Evolutionary conservation across 1,140 invertebrate species (phyloP).

Genomic region (Amphibalanus amphitrite): DNA sequence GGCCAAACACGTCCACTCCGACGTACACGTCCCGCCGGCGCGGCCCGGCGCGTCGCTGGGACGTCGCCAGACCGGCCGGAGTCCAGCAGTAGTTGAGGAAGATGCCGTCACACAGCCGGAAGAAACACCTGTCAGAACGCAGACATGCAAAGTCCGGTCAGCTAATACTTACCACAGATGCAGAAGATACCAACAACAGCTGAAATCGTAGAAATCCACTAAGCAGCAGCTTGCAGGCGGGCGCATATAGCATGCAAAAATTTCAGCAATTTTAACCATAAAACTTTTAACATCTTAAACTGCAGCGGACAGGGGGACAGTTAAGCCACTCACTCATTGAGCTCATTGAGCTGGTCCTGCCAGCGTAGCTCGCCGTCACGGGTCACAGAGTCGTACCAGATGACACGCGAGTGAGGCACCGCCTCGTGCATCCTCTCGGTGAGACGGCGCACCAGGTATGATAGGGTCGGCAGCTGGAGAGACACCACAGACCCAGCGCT

Average conservation of each 20-base stretch:
- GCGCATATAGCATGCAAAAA: too few species aligned
- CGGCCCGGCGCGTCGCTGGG: constrained; percentile 28
- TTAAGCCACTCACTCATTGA: constrained; percentile 40
- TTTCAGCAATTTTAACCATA: too few species aligned
- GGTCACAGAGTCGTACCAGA: constrained; percentile 74
- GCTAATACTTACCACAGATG: too few species aligned
- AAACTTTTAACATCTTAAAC: too few species aligned
- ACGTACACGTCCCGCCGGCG: constrained; percentile 54
- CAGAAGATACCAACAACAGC: too few species aligned
- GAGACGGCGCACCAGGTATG: constrained; percentile 48
- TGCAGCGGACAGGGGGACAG: too few species aligned
- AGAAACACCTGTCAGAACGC: constrained; percentile 75
- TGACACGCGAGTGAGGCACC: constrained; percentile 33
- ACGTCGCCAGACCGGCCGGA: constrained; percentile 38
- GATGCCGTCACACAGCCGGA: constrained; percentile 75
- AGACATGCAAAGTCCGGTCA: too few species aligned
- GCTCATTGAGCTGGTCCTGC: constrained; percentile 79
- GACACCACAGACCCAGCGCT: too few species aligned
- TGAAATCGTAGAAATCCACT: too few species aligned
- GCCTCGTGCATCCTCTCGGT: constrained; percentile 40
- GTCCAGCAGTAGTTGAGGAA: constrained; percentile 91
- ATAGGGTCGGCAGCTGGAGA: constrained; percentile 27
- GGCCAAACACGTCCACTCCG: constrained; percentile 88
- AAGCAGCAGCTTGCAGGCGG: too few species aligned
- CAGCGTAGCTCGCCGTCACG: constrained; percentile 55